A percentile compares a stretch with the other conserved stretches of the same genome.
phyloP scores from a whole-genome alignment of 2,797 vertebrate species.

The Phrynocephalus guinanensis region DNA sequence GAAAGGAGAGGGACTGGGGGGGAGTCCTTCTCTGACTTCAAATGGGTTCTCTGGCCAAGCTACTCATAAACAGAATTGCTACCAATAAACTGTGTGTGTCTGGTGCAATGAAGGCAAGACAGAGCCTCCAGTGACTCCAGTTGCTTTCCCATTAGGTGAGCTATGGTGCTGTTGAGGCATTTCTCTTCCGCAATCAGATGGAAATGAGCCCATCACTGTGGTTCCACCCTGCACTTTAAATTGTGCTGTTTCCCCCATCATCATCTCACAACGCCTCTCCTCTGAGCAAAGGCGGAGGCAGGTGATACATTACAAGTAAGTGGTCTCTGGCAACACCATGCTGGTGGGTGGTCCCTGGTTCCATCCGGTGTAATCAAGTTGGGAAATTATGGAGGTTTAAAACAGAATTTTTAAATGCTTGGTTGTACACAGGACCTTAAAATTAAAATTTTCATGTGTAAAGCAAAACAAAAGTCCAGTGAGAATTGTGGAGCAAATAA shows the following conservation, averaged over 20 bases:
- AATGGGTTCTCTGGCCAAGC: neutral
- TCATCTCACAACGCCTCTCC: neutral
- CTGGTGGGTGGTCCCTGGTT: neutral
- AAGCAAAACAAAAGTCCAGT: neutral
- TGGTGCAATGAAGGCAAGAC: neutral
- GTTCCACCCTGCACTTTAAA: neutral
- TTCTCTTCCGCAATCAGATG: neutral
- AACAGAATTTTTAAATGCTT: neutral
- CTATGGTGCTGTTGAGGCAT: neutral
- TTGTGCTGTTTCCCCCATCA: neutral
- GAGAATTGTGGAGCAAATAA: neutral
- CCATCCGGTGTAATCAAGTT: constrained; percentile 2
- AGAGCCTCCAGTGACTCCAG: neutral
- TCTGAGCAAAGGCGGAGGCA: neutral
- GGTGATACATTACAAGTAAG: neutral
- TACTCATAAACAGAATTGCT: neutral
- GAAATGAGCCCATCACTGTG: neutral
- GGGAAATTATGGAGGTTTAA: neutral
- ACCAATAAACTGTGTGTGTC: neutral
- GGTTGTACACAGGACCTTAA: neutral
- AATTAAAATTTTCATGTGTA: constrained; percentile 7
- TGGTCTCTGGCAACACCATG: neutral
- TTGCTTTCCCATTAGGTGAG: neutral
- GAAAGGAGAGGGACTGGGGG: neutral
- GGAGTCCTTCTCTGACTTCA: neutral